Evolutionary conservation across 2,113 vertebrate genomes (phyloP).

Genomic region (Psephotus haematonotus): DNA sequence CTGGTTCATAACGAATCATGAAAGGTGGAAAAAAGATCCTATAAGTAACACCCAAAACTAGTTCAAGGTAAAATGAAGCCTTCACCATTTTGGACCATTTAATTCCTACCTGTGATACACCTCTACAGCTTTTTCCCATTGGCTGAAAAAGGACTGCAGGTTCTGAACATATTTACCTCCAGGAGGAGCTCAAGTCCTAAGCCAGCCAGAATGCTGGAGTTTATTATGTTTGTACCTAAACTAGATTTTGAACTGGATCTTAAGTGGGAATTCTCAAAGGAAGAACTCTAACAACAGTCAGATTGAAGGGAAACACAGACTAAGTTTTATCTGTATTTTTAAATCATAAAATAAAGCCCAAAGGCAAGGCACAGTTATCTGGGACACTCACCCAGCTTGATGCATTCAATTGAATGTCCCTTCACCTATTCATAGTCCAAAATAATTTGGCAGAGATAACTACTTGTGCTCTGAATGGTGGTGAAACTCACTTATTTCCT

Average conservation of each 20-base stretch:
- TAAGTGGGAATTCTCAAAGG: not conserved
- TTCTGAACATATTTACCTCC: not conserved
- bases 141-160: not conserved
- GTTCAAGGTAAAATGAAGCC: not conserved
- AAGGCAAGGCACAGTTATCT: not conserved
- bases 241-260: not conserved
- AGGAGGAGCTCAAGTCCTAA: not conserved
- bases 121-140: not conserved
- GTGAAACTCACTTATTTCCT: not conserved
- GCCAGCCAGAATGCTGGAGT: not conserved
- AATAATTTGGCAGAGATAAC: not conserved
- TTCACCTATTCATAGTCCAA: not conserved
- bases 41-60: not conserved
- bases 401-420: not conserved
- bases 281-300: not conserved
- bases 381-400: not conserved
- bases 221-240: not conserved
- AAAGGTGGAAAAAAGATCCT: not conserved
- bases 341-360: not conserved
- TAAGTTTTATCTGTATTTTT: not conserved
- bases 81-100: not conserved
- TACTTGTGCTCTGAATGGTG: not conserved
- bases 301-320: not conserved
- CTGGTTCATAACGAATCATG: not conserved
- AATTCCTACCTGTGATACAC: not conserved